A percentile compares a stretch with the other conserved stretches of the same genome.
Evolutionary conservation across 2,113 vertebrate species (phyloP).

Genomic region (Taurulus bubalis): DNA sequence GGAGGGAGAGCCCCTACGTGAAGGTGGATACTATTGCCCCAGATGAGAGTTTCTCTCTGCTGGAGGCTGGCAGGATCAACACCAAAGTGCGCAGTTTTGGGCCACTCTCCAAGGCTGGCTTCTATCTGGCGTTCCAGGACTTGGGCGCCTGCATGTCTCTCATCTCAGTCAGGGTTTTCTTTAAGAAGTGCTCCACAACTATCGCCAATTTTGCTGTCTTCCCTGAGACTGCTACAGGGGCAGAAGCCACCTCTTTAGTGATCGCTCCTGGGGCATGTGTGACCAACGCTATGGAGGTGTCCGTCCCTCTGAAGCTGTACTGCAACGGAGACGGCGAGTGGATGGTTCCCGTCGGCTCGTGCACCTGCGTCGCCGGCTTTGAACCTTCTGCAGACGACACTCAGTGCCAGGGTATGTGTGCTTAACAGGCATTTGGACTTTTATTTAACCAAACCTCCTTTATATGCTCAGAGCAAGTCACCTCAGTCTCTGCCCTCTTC

Average conservation of each 20-base stretch:
- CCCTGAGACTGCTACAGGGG: conserved; percentile 96
- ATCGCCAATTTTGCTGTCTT: conserved; percentile 96
- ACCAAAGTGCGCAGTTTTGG: conserved; percentile 99
- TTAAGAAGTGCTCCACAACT: conserved; percentile 96
- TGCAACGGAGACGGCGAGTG: conserved; percentile 98
- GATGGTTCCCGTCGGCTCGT: conserved; percentile 98
- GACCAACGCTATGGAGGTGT: conserved; percentile 93
- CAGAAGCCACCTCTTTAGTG: conserved; percentile 95
- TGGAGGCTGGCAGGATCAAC: conserved; percentile 93
- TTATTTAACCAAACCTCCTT: conserved; percentile 69
- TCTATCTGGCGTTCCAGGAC: conserved; percentile 98
- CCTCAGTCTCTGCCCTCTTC: conserved; percentile 70
- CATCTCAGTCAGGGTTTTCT: conserved; percentile 96
- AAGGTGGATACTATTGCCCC: conserved; percentile 99
- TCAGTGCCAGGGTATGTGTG: conserved; percentile 92
- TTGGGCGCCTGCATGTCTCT: conserved; percentile 98
- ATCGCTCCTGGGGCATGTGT: conserved; percentile 95
- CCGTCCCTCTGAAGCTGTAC: conserved; percentile 96
- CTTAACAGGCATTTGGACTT: conserved; percentile 64
- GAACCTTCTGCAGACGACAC: conserved; percentile 91
- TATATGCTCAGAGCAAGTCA: conserved; percentile 71
- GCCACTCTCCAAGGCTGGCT: conserved; percentile 94
- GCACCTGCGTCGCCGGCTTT: conserved; percentile 93
- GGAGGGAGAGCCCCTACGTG: conserved; percentile 98
- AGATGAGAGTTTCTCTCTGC: conserved; percentile 95